A percentile compares a stretch with the other conserved stretches of the same genome.
These are phyloP conservation scores for Crypturellus undulatus DNA, from an alignment of 2,113 vertebrate genomes.

Conservation along the genomic window DNA sequence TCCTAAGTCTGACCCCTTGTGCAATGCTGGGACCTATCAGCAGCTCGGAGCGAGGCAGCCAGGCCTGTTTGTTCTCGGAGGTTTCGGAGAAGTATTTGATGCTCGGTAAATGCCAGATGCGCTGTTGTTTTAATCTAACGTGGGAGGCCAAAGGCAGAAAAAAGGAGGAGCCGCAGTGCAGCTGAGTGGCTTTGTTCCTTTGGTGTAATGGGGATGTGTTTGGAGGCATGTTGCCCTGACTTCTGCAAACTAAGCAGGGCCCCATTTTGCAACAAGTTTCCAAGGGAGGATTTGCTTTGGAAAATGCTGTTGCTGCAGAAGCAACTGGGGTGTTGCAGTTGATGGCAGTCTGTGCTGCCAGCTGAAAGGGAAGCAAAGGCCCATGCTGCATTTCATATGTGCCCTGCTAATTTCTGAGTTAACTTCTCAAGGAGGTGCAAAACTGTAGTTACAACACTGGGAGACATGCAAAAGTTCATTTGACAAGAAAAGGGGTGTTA, in stretches of 20 bases:
- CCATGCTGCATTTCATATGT: not conserved
- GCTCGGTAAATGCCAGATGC: constrained; percentile 68
- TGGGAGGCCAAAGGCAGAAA: constrained; percentile 8
- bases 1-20: constrained; percentile 71
- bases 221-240: not conserved
- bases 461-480: not conserved
- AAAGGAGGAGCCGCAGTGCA: not conserved
- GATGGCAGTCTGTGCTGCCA: fast-evolving
- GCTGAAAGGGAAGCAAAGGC: not conserved
- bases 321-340: fast-evolving
- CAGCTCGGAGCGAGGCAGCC: constrained; percentile 53
- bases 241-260: not conserved
- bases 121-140: constrained; percentile 64
- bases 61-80: constrained; percentile 73
- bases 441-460: not conserved
- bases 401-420: not conserved
- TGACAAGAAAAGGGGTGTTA: not conserved
- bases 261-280: not conserved
- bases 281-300: not conserved
- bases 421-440: not conserved
- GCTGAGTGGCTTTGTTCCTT: constrained; percentile 19
- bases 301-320: not conserved
- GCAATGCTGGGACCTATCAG: constrained; percentile 70
- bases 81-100: constrained; percentile 59
- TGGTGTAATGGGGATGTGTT: not conserved